Evolutionary conservation across 2,113 vertebrate species (phyloP).

Genomic region (Brienomyrus brachyistius): DNA sequence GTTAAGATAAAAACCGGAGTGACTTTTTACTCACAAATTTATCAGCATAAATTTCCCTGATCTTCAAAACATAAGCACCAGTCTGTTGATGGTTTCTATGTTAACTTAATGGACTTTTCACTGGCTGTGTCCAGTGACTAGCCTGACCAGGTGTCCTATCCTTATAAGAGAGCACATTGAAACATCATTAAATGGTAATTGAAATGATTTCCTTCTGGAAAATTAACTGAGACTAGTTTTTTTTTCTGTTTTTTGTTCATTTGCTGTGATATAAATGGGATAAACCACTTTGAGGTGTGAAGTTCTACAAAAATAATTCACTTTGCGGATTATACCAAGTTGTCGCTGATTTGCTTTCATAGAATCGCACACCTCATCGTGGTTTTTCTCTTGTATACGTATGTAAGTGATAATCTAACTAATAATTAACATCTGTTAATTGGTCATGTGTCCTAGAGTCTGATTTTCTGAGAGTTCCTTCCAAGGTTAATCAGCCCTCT

Average conservation of each 20-base stretch:
- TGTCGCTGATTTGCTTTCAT: not conserved
- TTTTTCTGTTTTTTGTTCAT: not conserved
- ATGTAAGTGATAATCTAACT: not conserved
- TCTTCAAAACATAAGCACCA: not conserved
- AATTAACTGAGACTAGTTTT: not conserved
- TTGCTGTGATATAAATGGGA: not conserved
- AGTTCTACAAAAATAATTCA: not conserved
- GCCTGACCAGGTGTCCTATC: not conserved
- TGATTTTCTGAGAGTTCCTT: not conserved
- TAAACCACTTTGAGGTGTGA: not conserved
- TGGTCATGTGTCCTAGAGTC: not conserved
- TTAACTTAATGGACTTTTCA: not conserved
- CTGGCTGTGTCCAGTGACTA: not conserved
- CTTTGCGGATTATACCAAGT: not conserved
- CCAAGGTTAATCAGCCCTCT: not conserved
- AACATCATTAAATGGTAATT: not conserved
- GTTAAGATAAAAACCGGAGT: not conserved
- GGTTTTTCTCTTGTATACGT: not conserved
- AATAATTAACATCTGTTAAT: not conserved
- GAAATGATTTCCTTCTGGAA: not conserved
- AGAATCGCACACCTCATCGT: not conserved
- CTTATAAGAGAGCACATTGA: not conserved
- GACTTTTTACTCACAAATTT: not conserved
- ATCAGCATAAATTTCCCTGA: not conserved
- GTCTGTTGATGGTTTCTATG: not conserved